phyloP scores from a whole-genome alignment of 2,888 invertebrate species.

The Drosophila rubida region DNA sequence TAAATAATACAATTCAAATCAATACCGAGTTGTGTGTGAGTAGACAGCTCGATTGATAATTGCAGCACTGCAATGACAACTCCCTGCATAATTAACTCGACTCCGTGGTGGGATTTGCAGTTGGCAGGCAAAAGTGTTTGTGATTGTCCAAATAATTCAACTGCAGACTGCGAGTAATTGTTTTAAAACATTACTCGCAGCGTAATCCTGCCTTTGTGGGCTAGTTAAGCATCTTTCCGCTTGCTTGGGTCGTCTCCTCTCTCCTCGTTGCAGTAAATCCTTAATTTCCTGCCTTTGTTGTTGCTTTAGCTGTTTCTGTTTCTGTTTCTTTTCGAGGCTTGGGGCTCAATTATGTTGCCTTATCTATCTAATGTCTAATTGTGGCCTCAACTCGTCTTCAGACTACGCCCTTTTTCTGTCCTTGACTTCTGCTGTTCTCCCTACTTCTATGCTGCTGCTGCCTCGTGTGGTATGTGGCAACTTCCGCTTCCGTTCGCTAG shows the following conservation, averaged over 20 bases:
- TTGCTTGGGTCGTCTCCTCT: neutral
- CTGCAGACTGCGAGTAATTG: neutral
- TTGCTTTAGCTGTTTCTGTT: too few species aligned
- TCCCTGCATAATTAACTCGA: too few species aligned
- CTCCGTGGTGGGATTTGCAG: too few species aligned
- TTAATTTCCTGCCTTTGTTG: conserved; percentile 56
- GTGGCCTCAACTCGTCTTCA: conserved; percentile 36
- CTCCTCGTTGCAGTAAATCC: conserved; percentile 35
- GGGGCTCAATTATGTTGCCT: conserved; percentile 64
- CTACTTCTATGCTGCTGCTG: neutral
- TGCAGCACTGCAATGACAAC: neutral
- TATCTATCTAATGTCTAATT: conserved; percentile 59
- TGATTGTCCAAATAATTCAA: neutral
- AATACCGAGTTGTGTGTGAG: conserved; percentile 4
- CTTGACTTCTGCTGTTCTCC: conserved; percentile 22
- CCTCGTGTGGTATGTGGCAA: conserved; percentile 33
- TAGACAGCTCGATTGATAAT: neutral
- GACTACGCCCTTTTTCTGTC: conserved; percentile 44
- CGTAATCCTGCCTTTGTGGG: neutral
- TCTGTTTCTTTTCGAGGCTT: neutral
- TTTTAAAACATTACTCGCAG: neutral
- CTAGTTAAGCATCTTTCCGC: conserved; percentile 14
- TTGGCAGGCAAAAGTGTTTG: neutral
- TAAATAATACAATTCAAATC: conserved; percentile 12
- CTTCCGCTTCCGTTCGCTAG: conserved; percentile 68